phyloP scores from a whole-genome alignment of 2,888 invertebrate species.

The Tridacna crocea region DNA sequence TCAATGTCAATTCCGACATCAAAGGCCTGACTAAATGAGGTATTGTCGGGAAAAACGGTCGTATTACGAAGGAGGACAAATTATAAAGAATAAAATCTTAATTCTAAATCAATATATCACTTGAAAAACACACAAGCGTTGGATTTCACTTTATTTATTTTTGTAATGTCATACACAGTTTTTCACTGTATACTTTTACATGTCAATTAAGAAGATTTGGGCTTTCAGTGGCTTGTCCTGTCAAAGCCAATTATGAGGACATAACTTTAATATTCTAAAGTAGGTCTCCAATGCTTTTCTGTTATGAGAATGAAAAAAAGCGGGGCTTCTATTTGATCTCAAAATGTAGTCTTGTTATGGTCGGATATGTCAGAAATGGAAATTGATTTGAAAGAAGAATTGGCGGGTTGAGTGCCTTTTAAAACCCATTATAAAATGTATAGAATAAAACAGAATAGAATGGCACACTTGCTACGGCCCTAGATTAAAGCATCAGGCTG shows the following conservation, averaged over 20 bases:
- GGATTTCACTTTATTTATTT: constrained; percentile 34
- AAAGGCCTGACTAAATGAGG: constrained; percentile 15
- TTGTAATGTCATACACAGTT: constrained; percentile 39
- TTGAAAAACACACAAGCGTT: constrained; percentile 38
- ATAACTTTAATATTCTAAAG: constrained; percentile 1
- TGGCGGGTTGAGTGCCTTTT: no score
- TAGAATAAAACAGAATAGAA: not conserved
- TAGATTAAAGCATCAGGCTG: no score
- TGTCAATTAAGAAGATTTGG: constrained; percentile 3
- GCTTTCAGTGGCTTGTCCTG: constrained; percentile 17
- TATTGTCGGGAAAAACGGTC: constrained; percentile 21
- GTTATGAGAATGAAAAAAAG: not conserved
- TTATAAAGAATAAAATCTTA: constrained; percentile 41
- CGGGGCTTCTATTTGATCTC: not conserved
- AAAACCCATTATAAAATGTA: not conserved
- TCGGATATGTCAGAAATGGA: not conserved
- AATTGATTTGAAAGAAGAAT: not conserved
- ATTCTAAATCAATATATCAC: constrained; percentile 51
- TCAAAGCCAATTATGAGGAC: constrained; percentile 2
- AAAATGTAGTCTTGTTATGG: not conserved
- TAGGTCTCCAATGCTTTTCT: not conserved
- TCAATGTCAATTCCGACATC: constrained; percentile 14
- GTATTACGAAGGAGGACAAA: constrained; percentile 30
- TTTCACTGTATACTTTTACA: constrained; percentile 23
- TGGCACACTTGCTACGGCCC: not conserved